Evolutionary conservation across 92 coral and sea anemone species (phyloP).

Genomic region (Paragorgia papillata): DNA sequence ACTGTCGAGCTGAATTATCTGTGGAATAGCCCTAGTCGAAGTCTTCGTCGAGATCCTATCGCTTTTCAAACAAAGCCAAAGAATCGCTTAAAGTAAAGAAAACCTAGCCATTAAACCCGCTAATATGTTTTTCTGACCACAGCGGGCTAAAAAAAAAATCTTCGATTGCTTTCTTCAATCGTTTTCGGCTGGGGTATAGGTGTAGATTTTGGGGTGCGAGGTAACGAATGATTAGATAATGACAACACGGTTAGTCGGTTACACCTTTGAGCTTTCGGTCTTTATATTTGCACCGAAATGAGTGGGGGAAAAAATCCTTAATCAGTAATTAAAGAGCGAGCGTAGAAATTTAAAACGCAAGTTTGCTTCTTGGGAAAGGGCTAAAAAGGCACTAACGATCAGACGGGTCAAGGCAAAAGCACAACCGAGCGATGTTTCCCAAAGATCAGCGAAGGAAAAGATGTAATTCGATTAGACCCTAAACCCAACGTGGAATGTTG

Average conservation of each 20-base stretch:
- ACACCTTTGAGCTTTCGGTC: background rate
- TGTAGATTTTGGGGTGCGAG: too few species aligned
- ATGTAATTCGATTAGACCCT: slow-evolving; percentile 37
- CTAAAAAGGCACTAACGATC: background rate
- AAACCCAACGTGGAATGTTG: slow-evolving; percentile 4
- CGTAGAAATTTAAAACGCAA: background rate
- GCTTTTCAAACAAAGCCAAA: background rate
- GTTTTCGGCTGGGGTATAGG: background rate
- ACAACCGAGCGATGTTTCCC: background rate
- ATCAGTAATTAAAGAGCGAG: background rate
- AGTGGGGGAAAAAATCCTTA: background rate
- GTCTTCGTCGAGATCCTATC: background rate
- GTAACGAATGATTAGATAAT: too few species aligned
- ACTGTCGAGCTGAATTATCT: background rate
- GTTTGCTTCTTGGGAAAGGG: background rate
- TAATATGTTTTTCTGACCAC: background rate
- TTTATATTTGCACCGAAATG: background rate
- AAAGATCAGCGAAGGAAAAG: background rate
- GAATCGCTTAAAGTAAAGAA: background rate
- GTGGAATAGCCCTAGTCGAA: background rate
- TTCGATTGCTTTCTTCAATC: background rate
- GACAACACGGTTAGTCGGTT: too few species aligned
- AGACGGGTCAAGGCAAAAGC: background rate
- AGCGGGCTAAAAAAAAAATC: background rate
- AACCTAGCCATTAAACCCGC: background rate